Evolutionary conservation across 2,888 invertebrate genomes (phyloP).

Genomic region (Catocala fraxini): DNA sequence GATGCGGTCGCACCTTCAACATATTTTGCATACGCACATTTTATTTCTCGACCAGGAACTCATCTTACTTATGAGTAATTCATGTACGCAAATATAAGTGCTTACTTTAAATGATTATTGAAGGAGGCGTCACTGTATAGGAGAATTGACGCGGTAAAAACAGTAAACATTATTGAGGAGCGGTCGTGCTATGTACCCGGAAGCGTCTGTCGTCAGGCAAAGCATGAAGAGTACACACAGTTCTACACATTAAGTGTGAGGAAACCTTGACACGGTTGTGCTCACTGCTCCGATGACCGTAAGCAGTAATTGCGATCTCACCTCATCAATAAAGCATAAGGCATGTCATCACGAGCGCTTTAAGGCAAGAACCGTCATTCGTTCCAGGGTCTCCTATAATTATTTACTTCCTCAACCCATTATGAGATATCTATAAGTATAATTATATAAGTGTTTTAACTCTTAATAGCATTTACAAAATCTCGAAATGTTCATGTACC

Average conservation of each 20-base stretch:
- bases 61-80: constrained; percentile 44
- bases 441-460: no score
- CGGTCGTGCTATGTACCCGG: constrained; percentile 66
- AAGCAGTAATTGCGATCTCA: constrained; percentile 68
- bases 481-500: constrained; percentile 6
- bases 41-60: constrained; percentile 31
- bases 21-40: constrained; percentile 23
- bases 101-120: constrained; percentile 32
- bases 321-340: constrained; percentile 67
- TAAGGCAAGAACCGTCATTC: constrained; percentile 63
- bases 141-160: constrained; percentile 47
- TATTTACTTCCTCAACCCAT: constrained; percentile 67
- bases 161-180: constrained; percentile 57
- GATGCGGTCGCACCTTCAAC: constrained; percentile 3
- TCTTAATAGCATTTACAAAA: constrained; percentile 16
- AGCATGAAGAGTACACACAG: constrained; percentile 32
- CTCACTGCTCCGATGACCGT: constrained; percentile 64
- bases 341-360: constrained; percentile 63
- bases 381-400: constrained; percentile 71
- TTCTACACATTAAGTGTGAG: constrained; percentile 31
- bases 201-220: constrained; percentile 61
- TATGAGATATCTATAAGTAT: constrained; percentile 46
- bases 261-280: constrained; percentile 75
- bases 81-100: constrained; percentile 42
- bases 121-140: constrained; percentile 44